Conservation (phyloP, 2,888 invertebrate species). For the Cyaniris semiargus region DNA sequence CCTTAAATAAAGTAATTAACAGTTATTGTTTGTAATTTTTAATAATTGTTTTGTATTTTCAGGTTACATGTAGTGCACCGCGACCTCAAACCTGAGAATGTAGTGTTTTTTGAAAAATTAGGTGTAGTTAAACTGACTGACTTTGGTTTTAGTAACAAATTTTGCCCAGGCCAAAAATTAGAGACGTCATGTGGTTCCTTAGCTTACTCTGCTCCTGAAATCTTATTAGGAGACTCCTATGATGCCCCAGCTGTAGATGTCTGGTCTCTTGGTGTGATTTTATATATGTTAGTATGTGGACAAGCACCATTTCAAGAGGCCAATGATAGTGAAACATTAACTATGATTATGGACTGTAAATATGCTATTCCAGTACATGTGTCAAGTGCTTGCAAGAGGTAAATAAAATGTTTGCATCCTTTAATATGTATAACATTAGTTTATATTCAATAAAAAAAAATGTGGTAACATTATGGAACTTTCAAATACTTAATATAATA, state of each 20-base stretch:
- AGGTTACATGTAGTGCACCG: constrained; percentile 86
- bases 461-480: neutral
- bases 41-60: constrained; percentile 45
- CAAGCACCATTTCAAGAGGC: constrained; percentile 99
- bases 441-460: too few species aligned
- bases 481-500: neutral
- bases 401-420: constrained; percentile 13
- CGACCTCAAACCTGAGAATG: constrained; percentile 99
- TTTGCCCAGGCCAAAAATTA: constrained; percentile 96
- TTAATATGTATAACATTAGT: too few species aligned
- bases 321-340: constrained; percentile 99
- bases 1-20: neutral
- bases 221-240: constrained; percentile 98
- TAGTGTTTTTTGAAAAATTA: constrained; percentile 98
- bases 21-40: neutral
- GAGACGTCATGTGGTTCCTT: constrained; percentile 99
- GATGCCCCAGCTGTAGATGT: constrained; percentile 99
- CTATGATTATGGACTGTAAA: constrained; percentile 99
- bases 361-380: constrained; percentile 95
- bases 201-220: constrained; percentile 99
- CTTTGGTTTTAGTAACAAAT: constrained; percentile 98
- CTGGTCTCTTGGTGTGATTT: constrained; percentile 99
- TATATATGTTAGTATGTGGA: constrained; percentile 99
- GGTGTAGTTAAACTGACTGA: constrained; percentile 99
- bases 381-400: constrained; percentile 91